These are phyloP conservation scores for Ptilorrhoa leucosticta DNA, from an alignment of 2,113 vertebrate genomes.

Conservation along the genomic window DNA sequence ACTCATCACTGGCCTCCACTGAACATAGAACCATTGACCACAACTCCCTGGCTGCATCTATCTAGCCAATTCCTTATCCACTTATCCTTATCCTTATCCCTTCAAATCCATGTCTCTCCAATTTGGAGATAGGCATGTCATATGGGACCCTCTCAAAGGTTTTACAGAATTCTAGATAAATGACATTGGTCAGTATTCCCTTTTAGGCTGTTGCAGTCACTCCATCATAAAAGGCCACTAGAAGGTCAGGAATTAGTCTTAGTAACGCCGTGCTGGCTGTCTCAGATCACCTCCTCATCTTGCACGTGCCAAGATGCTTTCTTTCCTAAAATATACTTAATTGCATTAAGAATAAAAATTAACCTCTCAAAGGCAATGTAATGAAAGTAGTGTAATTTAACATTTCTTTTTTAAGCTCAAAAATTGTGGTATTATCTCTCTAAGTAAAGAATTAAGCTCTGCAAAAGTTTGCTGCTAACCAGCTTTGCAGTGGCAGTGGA, in stretches of 20 bases:
- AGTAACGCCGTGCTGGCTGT: background rate
- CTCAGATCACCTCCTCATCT: accelerated
- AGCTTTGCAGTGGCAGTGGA: background rate
- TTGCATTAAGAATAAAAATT: background rate
- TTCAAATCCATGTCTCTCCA: background rate
- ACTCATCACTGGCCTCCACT: background rate
- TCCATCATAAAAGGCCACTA: background rate
- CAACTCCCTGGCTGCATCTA: background rate
- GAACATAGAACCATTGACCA: background rate
- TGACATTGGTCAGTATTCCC: background rate
- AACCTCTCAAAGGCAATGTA: background rate
- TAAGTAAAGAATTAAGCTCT: background rate
- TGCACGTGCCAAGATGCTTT: background rate
- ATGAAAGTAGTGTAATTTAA: background rate
- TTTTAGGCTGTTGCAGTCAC: background rate
- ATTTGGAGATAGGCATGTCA: background rate
- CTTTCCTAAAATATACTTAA: background rate
- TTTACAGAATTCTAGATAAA: background rate
- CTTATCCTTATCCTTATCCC: too few relatives aligned
- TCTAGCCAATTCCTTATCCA: background rate
- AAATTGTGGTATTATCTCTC: background rate
- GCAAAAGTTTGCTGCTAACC: background rate
- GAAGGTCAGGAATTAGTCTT: too few relatives aligned
- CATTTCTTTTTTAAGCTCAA: background rate
- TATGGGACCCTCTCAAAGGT: background rate